Conservation (phyloP, 2,888 invertebrate genomes). For the Deroplatys truncata region DNA sequence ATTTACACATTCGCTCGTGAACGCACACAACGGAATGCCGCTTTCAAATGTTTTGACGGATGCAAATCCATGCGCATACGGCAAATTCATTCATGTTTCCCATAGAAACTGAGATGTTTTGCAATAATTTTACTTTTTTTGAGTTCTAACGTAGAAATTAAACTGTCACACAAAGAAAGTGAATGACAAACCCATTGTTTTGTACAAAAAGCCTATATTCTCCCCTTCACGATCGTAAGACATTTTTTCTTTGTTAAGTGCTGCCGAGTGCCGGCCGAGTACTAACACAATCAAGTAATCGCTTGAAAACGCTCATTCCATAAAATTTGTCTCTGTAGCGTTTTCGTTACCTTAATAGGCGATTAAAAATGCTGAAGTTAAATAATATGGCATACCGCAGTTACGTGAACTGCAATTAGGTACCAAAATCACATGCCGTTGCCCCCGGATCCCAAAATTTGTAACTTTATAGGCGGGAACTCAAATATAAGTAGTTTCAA, state of each 20-base stretch:
- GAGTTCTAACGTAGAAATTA: background rate
- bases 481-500: background rate
- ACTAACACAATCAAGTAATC: background rate
- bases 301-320: background rate
- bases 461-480: background rate
- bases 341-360: background rate
- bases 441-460: background rate
- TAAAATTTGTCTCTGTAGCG: background rate
- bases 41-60: background rate
- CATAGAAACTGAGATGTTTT: background rate
- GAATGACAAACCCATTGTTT: conserved; percentile 3
- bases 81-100: conserved; percentile 1
- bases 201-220: conserved; percentile 6
- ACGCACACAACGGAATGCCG: background rate
- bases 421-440: no score
- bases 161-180: background rate
- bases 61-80: conserved; percentile 2
- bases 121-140: background rate
- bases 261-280: background rate
- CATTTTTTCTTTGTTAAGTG: background rate
- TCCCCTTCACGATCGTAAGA: conserved; percentile 6
- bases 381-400: background rate
- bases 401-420: background rate
- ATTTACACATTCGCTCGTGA: background rate
- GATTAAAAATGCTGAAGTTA: background rate